Evolutionary conservation across 2,113 vertebrate species (phyloP).

Genomic region (Beaufortia kweichowensis): DNA sequence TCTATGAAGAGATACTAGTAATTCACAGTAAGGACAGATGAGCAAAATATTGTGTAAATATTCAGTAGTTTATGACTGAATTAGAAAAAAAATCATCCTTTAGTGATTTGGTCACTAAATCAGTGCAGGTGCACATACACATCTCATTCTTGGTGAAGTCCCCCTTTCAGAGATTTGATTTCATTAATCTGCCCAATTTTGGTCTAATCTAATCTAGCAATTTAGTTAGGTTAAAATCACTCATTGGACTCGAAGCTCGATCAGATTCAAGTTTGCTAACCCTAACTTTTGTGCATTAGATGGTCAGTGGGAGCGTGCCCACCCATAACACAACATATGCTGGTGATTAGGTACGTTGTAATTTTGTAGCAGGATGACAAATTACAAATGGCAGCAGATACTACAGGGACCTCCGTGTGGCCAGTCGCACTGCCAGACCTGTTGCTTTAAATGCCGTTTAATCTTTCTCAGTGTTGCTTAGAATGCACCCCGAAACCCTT

Average conservation of each 20-base stretch:
- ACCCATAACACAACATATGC: background rate
- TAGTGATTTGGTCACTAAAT: too few relatives aligned
- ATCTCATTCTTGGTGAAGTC: too few relatives aligned
- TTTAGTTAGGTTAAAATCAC: background rate
- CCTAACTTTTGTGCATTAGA: constrained; percentile 4
- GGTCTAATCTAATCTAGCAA: background rate
- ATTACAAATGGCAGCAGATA: constrained; percentile 11
- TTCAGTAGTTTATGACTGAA: too few relatives aligned
- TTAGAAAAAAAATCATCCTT: too few relatives aligned
- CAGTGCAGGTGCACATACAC: too few relatives aligned
- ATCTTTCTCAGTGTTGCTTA: constrained; percentile 19
- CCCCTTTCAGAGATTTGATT: background rate
- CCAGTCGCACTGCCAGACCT: background rate
- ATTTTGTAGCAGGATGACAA: background rate
- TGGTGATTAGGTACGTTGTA: background rate
- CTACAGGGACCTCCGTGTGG: background rate
- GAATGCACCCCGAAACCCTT: constrained; percentile 37
- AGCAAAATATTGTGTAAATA: too few relatives aligned
- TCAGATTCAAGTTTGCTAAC: too few relatives aligned
- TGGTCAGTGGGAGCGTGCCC: background rate
- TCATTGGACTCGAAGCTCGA: too few relatives aligned
- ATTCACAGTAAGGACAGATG: too few relatives aligned
- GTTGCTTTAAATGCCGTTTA: constrained; percentile 46
- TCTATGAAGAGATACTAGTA: too few relatives aligned
- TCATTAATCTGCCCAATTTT: background rate